Base-by-base conservation (phyloP, 1,140 invertebrate genomes). In the Hyles euphorbiae region DNA sequence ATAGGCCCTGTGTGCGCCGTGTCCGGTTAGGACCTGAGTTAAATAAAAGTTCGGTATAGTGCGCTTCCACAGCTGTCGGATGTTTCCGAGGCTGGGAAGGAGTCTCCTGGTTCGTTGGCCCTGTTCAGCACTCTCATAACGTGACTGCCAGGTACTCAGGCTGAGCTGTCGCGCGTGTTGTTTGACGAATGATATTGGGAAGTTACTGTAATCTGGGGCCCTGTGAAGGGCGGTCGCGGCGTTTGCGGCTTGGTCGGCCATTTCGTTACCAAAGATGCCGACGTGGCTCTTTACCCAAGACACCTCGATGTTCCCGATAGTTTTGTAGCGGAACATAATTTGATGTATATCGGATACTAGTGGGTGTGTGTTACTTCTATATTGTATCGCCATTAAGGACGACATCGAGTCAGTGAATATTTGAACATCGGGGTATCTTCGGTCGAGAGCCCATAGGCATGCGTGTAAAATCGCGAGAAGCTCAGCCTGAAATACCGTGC, bases 371-470 rank as follows among this genome's bases (percentile, higher is more conserved):
- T 59, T 59, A 32, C 61, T 59, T 40, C 56, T 45, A 10, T 58
- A 43, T 3, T 49, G 45, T n/a, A 63, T 11, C 40, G 65, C 53
- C 44, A 43, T 32, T 11, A 67, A 5, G 3, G 60, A 57, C 1
- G 65, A 60, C 4, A 50, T 32, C n/a, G 58, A 67, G 22, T 68
- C 58, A n/a, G 58, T 52, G 48, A 53, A 45, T 34, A 59, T 59
- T 9, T 63, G 58, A 4, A 56, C 61, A 3, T 63, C 59, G 0
- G 54, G 36, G 2, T 40, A 40, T 40, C 36, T 40, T 3, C 8
- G 36, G 8, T 40, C 8, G 0, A 40, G 36, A 5, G 36, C 36
- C 36, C 36, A 8, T 8, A 0, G 36, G 36, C 36, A 40, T 0
- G 36, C 36, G 36, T 50, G 36, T 55, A 68, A n/a, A 11, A n/a